phyloP scores from a whole-genome alignment of 2,888 invertebrate species.

The Peribatodes rhomboidaria region DNA sequence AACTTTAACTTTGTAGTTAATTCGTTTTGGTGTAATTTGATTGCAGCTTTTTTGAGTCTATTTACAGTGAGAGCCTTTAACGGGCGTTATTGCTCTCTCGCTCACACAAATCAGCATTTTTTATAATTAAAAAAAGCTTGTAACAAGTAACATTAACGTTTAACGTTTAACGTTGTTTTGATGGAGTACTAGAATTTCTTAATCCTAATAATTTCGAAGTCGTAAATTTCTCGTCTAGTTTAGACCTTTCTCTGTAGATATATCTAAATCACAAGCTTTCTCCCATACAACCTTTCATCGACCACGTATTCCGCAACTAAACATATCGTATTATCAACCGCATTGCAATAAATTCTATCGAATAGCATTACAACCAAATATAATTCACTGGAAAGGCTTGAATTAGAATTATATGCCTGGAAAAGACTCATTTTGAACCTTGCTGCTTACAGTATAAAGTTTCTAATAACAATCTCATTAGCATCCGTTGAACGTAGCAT shows the following conservation, averaged over 20 bases:
- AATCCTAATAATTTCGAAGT: not conserved
- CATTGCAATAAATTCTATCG: conserved; percentile 14
- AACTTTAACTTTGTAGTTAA: conserved; percentile 8
- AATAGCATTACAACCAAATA: not conserved
- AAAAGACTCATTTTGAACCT: not conserved
- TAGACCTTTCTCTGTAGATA: not conserved
- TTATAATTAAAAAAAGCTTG: too few relatives aligned
- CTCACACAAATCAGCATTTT: too few relatives aligned
- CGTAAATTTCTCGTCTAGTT: not conserved
- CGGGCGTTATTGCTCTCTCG: too few relatives aligned
- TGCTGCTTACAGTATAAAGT: not conserved
- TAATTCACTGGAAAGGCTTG: conserved; percentile 4
- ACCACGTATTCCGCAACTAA: conserved; percentile 21
- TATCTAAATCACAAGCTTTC: conserved; percentile 9
- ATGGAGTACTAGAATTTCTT: not conserved
- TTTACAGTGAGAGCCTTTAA: not conserved
- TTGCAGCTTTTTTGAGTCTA: conserved; percentile 6
- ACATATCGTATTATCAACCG: conserved; percentile 21
- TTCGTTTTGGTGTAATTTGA: conserved; percentile 15
- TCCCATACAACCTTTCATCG: conserved; percentile 7
- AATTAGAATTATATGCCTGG: not conserved
- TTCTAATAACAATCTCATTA: not conserved
- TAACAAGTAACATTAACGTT: too few relatives aligned
- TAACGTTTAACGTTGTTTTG: not conserved
- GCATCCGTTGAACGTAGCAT: too few relatives aligned